Evolutionary conservation across 1,140 invertebrate genomes (phyloP).

Genomic region (Danaus plexippus): DNA sequence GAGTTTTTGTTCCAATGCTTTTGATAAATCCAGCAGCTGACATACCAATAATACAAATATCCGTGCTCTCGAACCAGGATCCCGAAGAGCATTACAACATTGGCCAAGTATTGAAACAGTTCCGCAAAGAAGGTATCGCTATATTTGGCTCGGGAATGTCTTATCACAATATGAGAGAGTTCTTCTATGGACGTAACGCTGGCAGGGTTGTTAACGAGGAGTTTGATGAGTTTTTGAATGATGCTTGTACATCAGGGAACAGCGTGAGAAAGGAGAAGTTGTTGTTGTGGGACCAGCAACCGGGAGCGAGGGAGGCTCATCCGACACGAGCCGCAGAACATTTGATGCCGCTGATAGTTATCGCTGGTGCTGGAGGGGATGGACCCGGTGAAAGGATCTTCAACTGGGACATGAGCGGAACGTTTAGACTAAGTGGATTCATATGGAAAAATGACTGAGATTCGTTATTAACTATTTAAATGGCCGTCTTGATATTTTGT

Average conservation of each 20-base stretch:
- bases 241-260: slow-evolving; percentile 44
- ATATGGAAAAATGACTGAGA: slow-evolving; percentile 51
- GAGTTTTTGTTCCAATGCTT: slow-evolving; percentile 65
- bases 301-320: slow-evolving; percentile 51
- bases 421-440: slow-evolving; percentile 53
- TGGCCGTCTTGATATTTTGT: too few relatives aligned
- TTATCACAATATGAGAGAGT: slow-evolving; percentile 64
- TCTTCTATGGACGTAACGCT: slow-evolving; percentile 30
- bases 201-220: slow-evolving; percentile 44
- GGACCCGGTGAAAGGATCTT: slow-evolving; percentile 49
- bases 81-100: slow-evolving; percentile 52
- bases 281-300: slow-evolving; percentile 42
- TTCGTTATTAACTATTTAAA: not conserved
- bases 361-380: slow-evolving; percentile 54
- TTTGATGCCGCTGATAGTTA: slow-evolving; percentile 60
- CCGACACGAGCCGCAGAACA: slow-evolving; percentile 53
- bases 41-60: slow-evolving; percentile 58
- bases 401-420: slow-evolving; percentile 55
- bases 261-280: slow-evolving; percentile 38
- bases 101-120: slow-evolving; percentile 45
- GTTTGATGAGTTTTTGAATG: slow-evolving; percentile 53
- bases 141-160: slow-evolving; percentile 63
- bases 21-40: slow-evolving; percentile 55
- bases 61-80: slow-evolving; percentile 50
- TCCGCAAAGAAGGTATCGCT: slow-evolving; percentile 57